These are phyloP conservation scores for Drosophila paranaensis DNA, from an alignment of 2,888 invertebrate genomes.

Conservation along the genomic window DNA sequence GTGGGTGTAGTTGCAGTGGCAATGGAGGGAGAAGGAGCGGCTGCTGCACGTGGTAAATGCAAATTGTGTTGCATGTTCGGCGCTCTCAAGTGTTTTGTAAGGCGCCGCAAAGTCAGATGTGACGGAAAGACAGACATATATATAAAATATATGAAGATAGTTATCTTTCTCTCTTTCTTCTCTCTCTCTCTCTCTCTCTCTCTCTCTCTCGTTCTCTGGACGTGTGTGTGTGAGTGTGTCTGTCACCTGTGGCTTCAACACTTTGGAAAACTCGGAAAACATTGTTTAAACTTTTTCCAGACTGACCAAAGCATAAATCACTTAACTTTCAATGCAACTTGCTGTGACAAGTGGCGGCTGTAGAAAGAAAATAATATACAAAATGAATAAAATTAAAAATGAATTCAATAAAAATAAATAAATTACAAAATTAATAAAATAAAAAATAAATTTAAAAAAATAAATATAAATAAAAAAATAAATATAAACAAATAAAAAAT, in stretches of 20 bases:
- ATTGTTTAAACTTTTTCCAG: constrained; percentile 34
- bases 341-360: too few relatives aligned
- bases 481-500: too few relatives aligned
- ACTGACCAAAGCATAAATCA: constrained; percentile 28
- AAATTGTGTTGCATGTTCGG: constrained; percentile 61
- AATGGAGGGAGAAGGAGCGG: background rate
- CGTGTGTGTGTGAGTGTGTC: background rate
- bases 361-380: background rate
- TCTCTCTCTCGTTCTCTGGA: constrained; percentile 1
- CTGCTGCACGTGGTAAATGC: constrained; percentile 40
- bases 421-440: too few relatives aligned
- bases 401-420: too few relatives aligned
- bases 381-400: background rate
- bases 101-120: constrained; percentile 53
- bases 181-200: too few relatives aligned
- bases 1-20: too few relatives aligned
- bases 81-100: constrained; percentile 59
- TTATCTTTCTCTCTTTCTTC: background rate
- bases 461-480: too few relatives aligned
- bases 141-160: background rate
- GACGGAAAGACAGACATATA: constrained; percentile 17
- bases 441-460: too few relatives aligned
- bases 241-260: constrained; percentile 48
- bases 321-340: constrained; percentile 41
- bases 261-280: constrained; percentile 17